Conservation (phyloP, 2,888 invertebrate species). For the Drosophila lacicola region DNA sequence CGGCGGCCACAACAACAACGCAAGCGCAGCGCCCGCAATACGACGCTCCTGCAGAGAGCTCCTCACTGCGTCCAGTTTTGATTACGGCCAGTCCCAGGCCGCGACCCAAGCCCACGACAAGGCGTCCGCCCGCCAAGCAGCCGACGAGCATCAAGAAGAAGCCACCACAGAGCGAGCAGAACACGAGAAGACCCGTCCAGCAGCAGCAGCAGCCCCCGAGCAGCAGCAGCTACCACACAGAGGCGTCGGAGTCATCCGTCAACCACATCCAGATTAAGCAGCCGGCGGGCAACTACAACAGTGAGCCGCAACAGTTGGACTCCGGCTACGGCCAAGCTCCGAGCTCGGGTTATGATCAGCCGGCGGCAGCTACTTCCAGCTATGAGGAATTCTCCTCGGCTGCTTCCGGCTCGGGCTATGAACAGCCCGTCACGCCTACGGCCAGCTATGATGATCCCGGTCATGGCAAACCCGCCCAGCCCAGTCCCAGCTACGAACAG, state of each 20-base stretch:
- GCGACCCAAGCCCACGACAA: conserved; percentile 62
- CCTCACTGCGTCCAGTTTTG: conserved; percentile 83
- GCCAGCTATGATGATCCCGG: conserved; percentile 37
- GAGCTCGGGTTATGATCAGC: conserved; percentile 35
- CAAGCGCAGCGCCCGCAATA: conserved; percentile 59
- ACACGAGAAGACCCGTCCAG: conserved; percentile 46
- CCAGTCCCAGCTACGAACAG: conserved; percentile 17
- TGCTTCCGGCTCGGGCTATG: conserved; percentile 33
- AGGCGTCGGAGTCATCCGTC: conserved; percentile 57
- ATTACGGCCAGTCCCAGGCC: conserved; percentile 84
- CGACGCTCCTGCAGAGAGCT: conserved; percentile 23
- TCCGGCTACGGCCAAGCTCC: conserved; percentile 22
- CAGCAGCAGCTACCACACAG: conserved; percentile 33
- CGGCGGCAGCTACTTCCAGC: conserved; percentile 34
- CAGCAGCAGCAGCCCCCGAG: conserved; percentile 23
- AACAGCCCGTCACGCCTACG: conserved; percentile 34
- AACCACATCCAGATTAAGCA: conserved; percentile 65
- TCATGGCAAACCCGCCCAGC: neutral
- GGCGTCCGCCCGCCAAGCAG: conserved; percentile 77
- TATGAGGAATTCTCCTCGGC: conserved; percentile 48
- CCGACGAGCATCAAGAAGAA: conserved; percentile 54
- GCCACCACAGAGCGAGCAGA: conserved; percentile 47
- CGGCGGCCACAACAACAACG: conserved; percentile 54
- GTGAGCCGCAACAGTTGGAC: conserved; percentile 30
- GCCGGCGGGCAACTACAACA: conserved; percentile 46